These are phyloP conservation scores for Tetraodon nigroviridis DNA, from an alignment of 2,113 vertebrate genomes.

Conservation along the genomic window DNA sequence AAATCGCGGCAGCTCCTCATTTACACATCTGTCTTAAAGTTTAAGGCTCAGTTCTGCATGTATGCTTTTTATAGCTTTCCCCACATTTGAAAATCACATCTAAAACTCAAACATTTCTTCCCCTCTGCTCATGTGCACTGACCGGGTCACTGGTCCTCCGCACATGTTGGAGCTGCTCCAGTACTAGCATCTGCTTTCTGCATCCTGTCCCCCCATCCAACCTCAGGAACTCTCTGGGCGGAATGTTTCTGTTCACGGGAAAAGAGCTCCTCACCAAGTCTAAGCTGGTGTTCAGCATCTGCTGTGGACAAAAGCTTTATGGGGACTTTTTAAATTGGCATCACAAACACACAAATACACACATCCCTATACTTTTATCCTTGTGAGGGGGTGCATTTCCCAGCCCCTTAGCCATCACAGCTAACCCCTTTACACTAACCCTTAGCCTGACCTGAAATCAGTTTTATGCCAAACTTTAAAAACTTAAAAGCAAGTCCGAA, in stretches of 20 bases:
- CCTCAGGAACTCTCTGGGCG: constrained; percentile 49
- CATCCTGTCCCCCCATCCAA: constrained; percentile 41
- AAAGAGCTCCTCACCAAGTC: constrained; percentile 38
- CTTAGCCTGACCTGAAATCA: too few relatives aligned
- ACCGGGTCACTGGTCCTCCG: constrained; percentile 43
- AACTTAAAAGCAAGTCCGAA: too few relatives aligned
- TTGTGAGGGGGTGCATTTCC: too few relatives aligned
- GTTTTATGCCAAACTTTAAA: too few relatives aligned
- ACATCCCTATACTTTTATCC: too few relatives aligned
- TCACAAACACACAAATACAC: constrained; percentile 48
- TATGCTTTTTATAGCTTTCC: constrained; percentile 51
- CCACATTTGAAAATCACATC: constrained; percentile 57
- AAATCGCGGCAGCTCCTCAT: background rate
- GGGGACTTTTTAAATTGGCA: constrained; percentile 38
- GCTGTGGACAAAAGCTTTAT: constrained; percentile 38
- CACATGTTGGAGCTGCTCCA: constrained; percentile 58
- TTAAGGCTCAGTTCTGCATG: constrained; percentile 40
- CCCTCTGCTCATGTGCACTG: constrained; percentile 46
- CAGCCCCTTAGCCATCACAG: too few relatives aligned
- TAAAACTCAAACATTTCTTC: constrained; percentile 64
- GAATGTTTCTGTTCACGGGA: constrained; percentile 52
- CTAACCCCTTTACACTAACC: too few relatives aligned
- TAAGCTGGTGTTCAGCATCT: constrained; percentile 35
- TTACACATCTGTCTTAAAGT: constrained; percentile 33
- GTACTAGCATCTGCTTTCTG: constrained; percentile 66